Base-by-base conservation (phyloP, 2,888 invertebrate species). In the Eristalis intricaria region DNA sequence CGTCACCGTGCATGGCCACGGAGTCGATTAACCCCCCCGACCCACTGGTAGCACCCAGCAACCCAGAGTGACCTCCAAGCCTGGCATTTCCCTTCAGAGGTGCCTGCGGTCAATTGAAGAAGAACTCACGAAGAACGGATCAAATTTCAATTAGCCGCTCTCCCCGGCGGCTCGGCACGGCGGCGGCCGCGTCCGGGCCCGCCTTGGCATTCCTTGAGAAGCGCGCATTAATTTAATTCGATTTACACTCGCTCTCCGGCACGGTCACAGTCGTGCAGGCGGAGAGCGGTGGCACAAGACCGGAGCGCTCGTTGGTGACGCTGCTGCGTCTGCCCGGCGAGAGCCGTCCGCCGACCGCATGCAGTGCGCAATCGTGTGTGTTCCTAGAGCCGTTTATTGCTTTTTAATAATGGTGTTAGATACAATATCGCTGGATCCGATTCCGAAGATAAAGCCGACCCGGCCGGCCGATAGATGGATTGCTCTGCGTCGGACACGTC, bases 141-240 rank as follows among this genome's bases (percentile, higher is more conserved):
- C 83, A 79, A 87, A 87, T 84, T 87, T 87, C 86, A 87, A 87
- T 87, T 83, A 87, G 79, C 79, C 79, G 84, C 78, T 82, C 77
- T 61, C 10, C 38, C 38, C 13, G 71, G 84, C 65, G 69, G 65
- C n/a, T n/a, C n/a, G n/a, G n/a, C n/a, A n/a, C 79, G 68, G 26
- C 26, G 26, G 26, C 1, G 26, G 26, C 26, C 26, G 26, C 26
- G 3, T 26, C 64, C 43, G 15, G 73, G 64, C 61, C 66, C 82
- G 79, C 61, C 58, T 71, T 61, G 50, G 75, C 78, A 79, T 79
- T 71, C 70, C 74, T 77, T 56, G 35, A 78, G 83, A 50, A 8
- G 50, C 63, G 35, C 78, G 83, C 83, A 83, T 87, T 87, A 83
- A 75, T 87, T 87, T 87, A 87, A 83, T 87, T 87, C 83, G 83